These are phyloP conservation scores for Eretmocerus hayati DNA, from an alignment of 2,888 invertebrate species.

Conservation along the genomic window DNA sequence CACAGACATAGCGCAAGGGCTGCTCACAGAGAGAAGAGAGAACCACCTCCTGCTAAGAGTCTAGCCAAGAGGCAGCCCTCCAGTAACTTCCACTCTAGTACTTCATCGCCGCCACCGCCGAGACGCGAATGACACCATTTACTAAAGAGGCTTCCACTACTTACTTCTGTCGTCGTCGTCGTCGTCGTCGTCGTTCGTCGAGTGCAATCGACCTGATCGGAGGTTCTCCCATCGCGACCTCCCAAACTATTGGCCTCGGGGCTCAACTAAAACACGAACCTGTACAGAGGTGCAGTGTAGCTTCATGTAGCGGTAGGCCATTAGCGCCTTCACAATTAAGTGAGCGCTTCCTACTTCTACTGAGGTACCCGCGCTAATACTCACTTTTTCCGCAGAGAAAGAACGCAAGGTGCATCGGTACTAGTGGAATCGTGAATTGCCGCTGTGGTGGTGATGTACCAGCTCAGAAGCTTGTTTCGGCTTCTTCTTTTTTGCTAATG, in stretches of 20 bases:
- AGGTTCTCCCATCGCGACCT: not conserved
- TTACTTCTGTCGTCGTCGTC: constrained; percentile 16
- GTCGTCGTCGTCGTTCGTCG: not conserved
- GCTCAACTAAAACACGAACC: not conserved
- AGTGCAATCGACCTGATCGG: not conserved
- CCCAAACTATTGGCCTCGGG: not conserved
- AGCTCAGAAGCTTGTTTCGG: no score
- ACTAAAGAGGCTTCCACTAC: constrained; percentile 22
- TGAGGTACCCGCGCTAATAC: constrained; percentile 1
- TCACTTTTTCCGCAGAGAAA: no score
- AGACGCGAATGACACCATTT: constrained; percentile 34
- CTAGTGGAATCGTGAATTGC: no score
- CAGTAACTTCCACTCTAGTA: constrained; percentile 23
- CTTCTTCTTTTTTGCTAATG: no score
- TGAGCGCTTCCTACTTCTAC: constrained; percentile 27
- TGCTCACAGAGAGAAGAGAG: no score
- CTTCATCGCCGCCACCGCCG: constrained; percentile 24
- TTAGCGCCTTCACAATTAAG: constrained; percentile 39
- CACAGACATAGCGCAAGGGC: no score
- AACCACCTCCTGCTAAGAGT: no score
- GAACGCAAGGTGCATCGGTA: no score
- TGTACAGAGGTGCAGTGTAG: not conserved
- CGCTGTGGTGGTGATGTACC: no score
- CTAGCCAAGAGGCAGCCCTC: no score
- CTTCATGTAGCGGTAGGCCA: constrained; percentile 27